Percentiles rank a stretch among this genome's conserved stretches.
Evolutionary conservation across 2,797 vertebrate genomes (phyloP).

Genomic region (Xyrichtys novacula): DNA sequence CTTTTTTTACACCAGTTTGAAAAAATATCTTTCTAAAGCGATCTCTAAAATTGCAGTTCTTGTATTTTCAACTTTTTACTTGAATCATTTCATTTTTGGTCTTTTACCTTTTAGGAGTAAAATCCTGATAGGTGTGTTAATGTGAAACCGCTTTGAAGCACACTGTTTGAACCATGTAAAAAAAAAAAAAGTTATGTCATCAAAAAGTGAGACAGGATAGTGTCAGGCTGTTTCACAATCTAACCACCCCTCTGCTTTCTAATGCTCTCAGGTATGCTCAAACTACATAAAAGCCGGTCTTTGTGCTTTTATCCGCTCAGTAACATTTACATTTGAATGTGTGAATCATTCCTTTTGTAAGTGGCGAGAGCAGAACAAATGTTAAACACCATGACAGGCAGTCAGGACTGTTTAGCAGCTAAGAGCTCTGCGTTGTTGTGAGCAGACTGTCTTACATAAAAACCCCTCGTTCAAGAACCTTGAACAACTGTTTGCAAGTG

Average conservation of each 20-base stretch:
- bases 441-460: background rate
- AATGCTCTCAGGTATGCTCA: background rate
- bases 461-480: background rate
- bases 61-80: too few relatives aligned
- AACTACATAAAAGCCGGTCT: background rate
- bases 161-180: background rate
- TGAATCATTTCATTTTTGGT: too few relatives aligned
- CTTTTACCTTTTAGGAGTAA: background rate
- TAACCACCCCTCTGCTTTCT: background rate
- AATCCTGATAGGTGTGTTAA: background rate
- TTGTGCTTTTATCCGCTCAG: background rate
- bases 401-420: background rate
- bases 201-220: background rate
- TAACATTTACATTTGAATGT: constrained; percentile 20
- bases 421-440: background rate
- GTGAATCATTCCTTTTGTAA: constrained; percentile 13
- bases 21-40: too few relatives aligned
- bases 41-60: too few relatives aligned
- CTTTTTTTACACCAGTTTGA: too few relatives aligned
- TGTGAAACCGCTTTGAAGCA: background rate
- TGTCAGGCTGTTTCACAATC: background rate
- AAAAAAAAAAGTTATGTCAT: background rate
- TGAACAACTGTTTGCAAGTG: background rate
- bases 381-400: background rate
- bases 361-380: constrained; percentile 8